Evolutionary conservation across 2,113 vertebrate species (phyloP), one percentile per base, ranked within the genome.

Genomic region (Limnothrissa miodon): DNA sequence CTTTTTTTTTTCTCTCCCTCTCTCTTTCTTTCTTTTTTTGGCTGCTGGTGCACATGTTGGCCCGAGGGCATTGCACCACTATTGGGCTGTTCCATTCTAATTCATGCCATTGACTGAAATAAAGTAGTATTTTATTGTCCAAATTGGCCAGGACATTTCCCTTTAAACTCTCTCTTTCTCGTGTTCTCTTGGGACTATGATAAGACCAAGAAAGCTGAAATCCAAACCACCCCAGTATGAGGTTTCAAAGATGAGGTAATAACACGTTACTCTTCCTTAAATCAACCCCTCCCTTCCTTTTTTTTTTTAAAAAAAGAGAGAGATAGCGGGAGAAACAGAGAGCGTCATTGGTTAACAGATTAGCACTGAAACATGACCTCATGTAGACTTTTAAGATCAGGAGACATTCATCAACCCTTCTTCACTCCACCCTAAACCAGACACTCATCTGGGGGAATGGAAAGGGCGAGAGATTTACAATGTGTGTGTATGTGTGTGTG

Each of bases 131-230:
- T 79, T 66, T 45, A 80, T 84, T 80, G 78, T 48, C 59, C 78
- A 70, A 23, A 84, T 42, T 82, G 81, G 78, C 82, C 36, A 78
- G 81, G 66, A 81, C 56, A 45, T 10, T 78, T 79, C 78, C 59
- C 48, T 48, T 48, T 42, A 46, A 83, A 51, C 70, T 83, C 79
- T 78, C 62, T 51, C 86, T 83, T 80, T 74, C 45, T 74, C 46
- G 81, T 85, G 42, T 80, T 91, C 90, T 90, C 84, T 80, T 74
- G 87, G 90, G 87, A 89, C 85, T 80, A 15, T 39, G 85, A 92
- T 90, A 89, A 89, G 90, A 88, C 90, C 80, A 59, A 86, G 4
- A 39, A 88, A 89, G 87, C 82, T 89, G 91, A 91, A 92, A 92
- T 82, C 74, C 59, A 88, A 90, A 45, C 88, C 46, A n/a, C 81